Evolutionary conservation across 2,797 vertebrate species (phyloP).

Genomic region (Chiloscyllium punctatum): DNA sequence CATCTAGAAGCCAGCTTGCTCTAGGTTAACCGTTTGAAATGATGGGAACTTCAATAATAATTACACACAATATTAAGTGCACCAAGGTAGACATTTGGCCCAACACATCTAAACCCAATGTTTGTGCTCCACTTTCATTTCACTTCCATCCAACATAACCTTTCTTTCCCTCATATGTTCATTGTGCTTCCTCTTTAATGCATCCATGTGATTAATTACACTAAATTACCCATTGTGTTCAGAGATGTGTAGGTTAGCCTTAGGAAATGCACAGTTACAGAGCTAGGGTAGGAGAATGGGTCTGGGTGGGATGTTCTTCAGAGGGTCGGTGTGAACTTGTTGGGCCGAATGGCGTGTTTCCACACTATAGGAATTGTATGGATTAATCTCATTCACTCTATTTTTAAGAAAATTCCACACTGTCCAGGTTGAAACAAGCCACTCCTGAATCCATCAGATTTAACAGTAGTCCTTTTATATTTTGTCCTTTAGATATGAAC

Average conservation of each 20-base stretch:
- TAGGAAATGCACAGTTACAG: no score
- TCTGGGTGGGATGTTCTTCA: no score
- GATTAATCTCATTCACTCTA: neutral
- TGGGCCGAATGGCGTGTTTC: no score
- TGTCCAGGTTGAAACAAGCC: neutral
- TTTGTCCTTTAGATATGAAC: neutral
- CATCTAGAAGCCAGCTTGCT: neutral
- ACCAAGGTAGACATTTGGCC: neutral
- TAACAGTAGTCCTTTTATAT: neutral
- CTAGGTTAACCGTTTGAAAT: neutral
- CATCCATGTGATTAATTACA: no score
- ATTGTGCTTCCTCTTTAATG: neutral
- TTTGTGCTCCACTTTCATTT: neutral
- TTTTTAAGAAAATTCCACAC: neutral
- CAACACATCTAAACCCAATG: neutral
- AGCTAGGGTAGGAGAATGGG: no score
- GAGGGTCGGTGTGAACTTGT: no score
- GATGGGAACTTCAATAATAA: neutral
- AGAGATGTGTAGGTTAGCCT: no score
- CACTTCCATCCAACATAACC: neutral
- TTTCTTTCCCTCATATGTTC: neutral
- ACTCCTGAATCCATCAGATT: neutral
- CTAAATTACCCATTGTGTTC: no score
- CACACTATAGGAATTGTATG: no score
- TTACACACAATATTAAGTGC: neutral